These are phyloP conservation scores for Gouania willdenowi DNA, from an alignment of 2,797 vertebrate genomes.

Conservation along the genomic window DNA sequence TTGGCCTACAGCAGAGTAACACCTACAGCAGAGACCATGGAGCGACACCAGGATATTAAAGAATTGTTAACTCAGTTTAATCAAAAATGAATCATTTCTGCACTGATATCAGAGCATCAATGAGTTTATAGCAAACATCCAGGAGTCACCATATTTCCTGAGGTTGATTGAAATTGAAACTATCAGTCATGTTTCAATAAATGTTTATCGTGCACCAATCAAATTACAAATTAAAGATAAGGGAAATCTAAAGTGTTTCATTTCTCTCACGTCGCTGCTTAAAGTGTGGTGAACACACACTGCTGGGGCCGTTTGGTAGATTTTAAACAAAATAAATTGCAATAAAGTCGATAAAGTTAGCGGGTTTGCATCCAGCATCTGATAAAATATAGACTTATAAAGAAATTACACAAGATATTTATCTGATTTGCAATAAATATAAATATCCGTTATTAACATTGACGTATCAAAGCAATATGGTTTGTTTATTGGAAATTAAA, in stretches of 20 bases:
- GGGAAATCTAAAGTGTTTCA: conserved; percentile 19
- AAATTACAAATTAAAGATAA: conserved; percentile 70
- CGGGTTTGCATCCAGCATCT: no score
- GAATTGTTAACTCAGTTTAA: conserved; percentile 33
- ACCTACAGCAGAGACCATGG: conserved; percentile 11
- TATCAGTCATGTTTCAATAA: conserved; percentile 61
- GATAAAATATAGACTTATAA: no score
- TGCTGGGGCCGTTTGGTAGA: no score
- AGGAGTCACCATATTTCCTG: conserved; percentile 30
- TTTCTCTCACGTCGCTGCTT: no score
- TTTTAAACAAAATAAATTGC: no score
- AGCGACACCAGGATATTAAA: conserved; percentile 43
- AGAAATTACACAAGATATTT: no score
- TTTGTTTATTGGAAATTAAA: no score
- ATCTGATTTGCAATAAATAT: no score
- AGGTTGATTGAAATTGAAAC: conserved; percentile 59
- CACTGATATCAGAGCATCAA: conserved; percentile 20
- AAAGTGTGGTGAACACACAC: no score
- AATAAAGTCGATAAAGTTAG: conserved; percentile 37
- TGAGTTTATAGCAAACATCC: conserved; percentile 33
- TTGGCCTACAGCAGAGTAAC: no score
- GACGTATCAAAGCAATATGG: no score
- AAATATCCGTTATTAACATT: no score
- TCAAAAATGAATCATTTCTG: conserved; percentile 39
- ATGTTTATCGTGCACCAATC: conserved; percentile 63